A percentile compares a stretch with the other conserved stretches of the same genome.
Evolutionary conservation across 2,113 vertebrate genomes (phyloP).

Genomic region (Cyanocitta stelleri): DNA sequence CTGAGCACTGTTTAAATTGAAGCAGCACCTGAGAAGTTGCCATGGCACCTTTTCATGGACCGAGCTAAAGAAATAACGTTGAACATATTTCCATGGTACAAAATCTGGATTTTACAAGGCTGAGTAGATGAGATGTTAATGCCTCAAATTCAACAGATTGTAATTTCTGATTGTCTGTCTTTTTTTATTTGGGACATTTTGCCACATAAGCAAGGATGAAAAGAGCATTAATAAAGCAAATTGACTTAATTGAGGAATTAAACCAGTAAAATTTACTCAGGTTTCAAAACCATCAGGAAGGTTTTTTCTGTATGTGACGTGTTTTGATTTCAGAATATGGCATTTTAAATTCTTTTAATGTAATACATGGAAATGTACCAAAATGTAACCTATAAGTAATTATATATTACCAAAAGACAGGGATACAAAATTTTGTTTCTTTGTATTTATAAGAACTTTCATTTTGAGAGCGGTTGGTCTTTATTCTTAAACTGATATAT

Average conservation of each 20-base stretch:
- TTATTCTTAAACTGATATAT: background rate
- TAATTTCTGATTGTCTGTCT: background rate
- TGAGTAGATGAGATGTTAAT: background rate
- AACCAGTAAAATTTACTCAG: background rate
- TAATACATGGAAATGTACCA: background rate
- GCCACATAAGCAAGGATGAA: background rate
- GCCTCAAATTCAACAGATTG: background rate
- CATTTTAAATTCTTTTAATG: background rate
- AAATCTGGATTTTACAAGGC: background rate
- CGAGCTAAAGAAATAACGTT: background rate
- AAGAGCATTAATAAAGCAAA: background rate
- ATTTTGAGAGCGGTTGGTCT: background rate
- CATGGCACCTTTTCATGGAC: background rate
- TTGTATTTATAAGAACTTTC: background rate
- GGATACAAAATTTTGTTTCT: background rate
- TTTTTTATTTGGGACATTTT: background rate
- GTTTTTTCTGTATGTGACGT: background rate
- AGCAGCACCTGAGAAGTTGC: background rate
- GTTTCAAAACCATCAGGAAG: background rate
- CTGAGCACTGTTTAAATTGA: background rate
- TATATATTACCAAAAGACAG: background rate
- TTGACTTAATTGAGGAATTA: background rate
- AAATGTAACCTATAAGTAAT: background rate
- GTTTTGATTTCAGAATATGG: background rate
- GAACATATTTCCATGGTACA: background rate